These are phyloP conservation scores for Nomia melanderi DNA, from an alignment of 1,140 invertebrate species.

Conservation along the genomic window DNA sequence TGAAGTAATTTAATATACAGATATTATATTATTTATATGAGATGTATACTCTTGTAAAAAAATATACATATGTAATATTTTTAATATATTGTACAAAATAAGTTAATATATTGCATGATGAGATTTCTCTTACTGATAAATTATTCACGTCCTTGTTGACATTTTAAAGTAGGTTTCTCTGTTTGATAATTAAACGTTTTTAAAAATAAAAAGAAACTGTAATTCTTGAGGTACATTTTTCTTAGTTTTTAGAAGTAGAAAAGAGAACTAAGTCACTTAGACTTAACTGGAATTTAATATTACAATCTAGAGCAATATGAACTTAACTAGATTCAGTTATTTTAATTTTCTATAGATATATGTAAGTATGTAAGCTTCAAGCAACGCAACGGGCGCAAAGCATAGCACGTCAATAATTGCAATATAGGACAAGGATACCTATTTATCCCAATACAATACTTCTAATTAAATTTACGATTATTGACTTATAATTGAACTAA, in stretches of 20 bases:
- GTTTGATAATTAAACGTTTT: not conserved
- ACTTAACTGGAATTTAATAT: not conserved
- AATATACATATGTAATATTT: slow-evolving; percentile 6
- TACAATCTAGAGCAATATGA: slow-evolving; percentile 17
- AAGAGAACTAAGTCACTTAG: not conserved
- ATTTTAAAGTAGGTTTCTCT: not conserved
- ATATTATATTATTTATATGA: not conserved
- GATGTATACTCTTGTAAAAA: slow-evolving; percentile 4
- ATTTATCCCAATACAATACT: slow-evolving; percentile 21
- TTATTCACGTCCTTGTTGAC: not conserved
- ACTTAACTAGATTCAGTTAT: slow-evolving; percentile 2
- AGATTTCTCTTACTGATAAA: not conserved
- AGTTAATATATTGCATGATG: not conserved
- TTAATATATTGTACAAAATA: not conserved
- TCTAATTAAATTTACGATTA: not conserved
- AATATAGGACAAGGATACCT: slow-evolving; percentile 58
- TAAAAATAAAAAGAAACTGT: not conserved
- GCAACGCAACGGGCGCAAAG: slow-evolving; percentile 19
- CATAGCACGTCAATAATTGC: slow-evolving; percentile 51
- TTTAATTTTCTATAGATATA: slow-evolving; percentile 23
- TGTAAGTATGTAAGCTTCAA: slow-evolving; percentile 5
- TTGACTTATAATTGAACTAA: slow-evolving; percentile 5
- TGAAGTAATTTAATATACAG: not conserved
- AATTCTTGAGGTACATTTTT: not conserved
- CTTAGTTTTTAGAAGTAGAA: not conserved